Percentiles rank a stretch among this genome's conserved stretches.
These are phyloP conservation scores for Bibio marci DNA, from an alignment of 2,888 invertebrate genomes.

Conservation along the genomic window DNA sequence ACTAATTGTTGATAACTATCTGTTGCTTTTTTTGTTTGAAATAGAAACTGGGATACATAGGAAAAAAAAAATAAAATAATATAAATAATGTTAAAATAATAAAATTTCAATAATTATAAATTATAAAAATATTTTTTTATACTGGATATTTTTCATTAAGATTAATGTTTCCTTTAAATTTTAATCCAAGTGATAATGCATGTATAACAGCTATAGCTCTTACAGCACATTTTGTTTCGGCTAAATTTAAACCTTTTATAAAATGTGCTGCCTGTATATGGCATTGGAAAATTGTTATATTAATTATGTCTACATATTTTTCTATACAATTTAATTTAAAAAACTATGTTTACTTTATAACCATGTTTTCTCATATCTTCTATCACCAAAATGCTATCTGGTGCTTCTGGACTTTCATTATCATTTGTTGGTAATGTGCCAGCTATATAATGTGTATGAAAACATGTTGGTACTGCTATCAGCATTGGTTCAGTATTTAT, in stretches of 20 bases:
- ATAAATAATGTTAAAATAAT: no score
- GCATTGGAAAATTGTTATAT: no score
- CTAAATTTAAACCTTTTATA: constrained; percentile 16
- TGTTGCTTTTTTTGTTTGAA: constrained; percentile 60
- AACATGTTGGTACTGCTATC: constrained; percentile 51
- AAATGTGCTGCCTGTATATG: constrained; percentile 14
- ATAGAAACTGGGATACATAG: constrained; percentile 37
- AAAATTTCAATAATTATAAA: constrained; percentile 5
- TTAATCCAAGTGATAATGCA: constrained; percentile 49
- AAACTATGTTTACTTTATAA: constrained; percentile 32
- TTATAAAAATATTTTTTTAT: constrained; percentile 6
- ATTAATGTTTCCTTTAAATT: constrained; percentile 30
- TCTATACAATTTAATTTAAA: no score
- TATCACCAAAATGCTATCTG: constrained; percentile 53
- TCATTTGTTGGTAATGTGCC: constrained; percentile 19
- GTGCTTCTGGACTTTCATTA: constrained; percentile 28
- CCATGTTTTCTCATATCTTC: constrained; percentile 53
- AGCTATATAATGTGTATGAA: constrained; percentile 44
- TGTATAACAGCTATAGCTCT: constrained; percentile 55
- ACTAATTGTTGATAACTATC: constrained; percentile 66
- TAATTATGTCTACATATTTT: no score
- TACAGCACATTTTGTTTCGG: constrained; percentile 50
- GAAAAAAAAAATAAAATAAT: no score
- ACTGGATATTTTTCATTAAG: constrained; percentile 17
- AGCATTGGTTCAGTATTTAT: constrained; percentile 30